Conservation (phyloP, 2,797 vertebrate genomes). For the Novumbra hubbsi region DNA sequence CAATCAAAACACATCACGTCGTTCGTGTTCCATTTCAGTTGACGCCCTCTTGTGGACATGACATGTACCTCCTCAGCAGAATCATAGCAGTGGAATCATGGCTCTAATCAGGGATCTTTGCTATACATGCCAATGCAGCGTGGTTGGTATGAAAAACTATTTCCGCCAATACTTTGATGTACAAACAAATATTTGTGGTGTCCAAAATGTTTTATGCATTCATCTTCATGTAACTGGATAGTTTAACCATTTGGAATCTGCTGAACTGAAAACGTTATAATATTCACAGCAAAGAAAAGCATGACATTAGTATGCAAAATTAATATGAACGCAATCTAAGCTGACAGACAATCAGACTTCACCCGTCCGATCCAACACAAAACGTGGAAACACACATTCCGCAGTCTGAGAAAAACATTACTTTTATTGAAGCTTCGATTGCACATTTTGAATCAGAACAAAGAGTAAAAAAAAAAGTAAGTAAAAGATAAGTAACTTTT, state of each 20-base stretch:
- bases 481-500: constrained; percentile 35
- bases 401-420: constrained; percentile 40
- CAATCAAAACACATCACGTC: constrained; percentile 4
- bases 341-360: not conserved
- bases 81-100: constrained; percentile 9
- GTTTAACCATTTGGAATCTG: not conserved
- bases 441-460: constrained; percentile 50
- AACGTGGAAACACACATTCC: constrained; percentile 21
- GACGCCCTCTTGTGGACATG: constrained; percentile 13
- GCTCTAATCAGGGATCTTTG: constrained; percentile 28
- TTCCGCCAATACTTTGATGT: not conserved
- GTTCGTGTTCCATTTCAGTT: constrained; percentile 12
- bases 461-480: constrained; percentile 32
- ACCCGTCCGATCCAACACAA: not conserved
- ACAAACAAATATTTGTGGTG: not conserved
- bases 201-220: not conserved
- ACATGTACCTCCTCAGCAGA: not conserved
- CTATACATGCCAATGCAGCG: constrained; percentile 17
- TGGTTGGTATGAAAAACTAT: not conserved
- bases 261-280: not conserved
- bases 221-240: not conserved
- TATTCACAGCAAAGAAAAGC: not conserved
- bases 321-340: not conserved
- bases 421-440: constrained; percentile 66
- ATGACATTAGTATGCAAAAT: not conserved